Evolutionary conservation across 2,888 invertebrate species (phyloP), one percentile per base, ranked within the genome.

Genomic region (Erebia aethiops): DNA sequence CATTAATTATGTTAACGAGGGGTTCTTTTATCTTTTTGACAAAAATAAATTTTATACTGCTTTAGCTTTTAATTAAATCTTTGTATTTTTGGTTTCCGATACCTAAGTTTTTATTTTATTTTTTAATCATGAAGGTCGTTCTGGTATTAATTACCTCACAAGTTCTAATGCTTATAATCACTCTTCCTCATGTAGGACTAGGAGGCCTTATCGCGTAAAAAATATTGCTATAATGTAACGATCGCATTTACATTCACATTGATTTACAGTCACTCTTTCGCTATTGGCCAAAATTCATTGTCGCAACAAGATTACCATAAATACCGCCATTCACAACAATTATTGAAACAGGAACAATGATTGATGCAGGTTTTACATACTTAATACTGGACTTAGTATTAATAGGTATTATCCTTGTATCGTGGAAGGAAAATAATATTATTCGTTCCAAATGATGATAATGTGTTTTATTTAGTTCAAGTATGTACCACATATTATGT

Each of bases 401-500:
- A 26, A 51, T 13, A 51, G 51, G 51, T 14, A n/a, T 52, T n/a
- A 14, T 52, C n/a, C 52, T 52, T 14, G 52, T 11, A 11, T 46
- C 11, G 3, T 11, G 4, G 46, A 52, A 52, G 52, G 52, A 52
- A 52, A 52, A 52, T 14, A 52, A 13, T 35, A 35, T 7, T 7
- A 35, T 35, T 46, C 13, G 11, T 46, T 46, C 13, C 11, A 43
- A 46, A 46, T 13, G 7, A 2, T 58, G 16, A 51, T 26, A 46
- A 41, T 56, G 51, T n/a, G n/a, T n/a, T 13, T 41, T 58, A n/a
- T 7, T 7, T 7, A 9, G 9, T 54, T 16, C 54, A 43, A 43
- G 16, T 60, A 35, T 14, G n/a, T 26, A 63, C 21, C 52, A 69
- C 61, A 63, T 58, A 46, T 13, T 46, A 66, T 74, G 70, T 76